Evolutionary conservation across 2,797 vertebrate genomes (phyloP).

Genomic region (Oreochromis grahami): DNA sequence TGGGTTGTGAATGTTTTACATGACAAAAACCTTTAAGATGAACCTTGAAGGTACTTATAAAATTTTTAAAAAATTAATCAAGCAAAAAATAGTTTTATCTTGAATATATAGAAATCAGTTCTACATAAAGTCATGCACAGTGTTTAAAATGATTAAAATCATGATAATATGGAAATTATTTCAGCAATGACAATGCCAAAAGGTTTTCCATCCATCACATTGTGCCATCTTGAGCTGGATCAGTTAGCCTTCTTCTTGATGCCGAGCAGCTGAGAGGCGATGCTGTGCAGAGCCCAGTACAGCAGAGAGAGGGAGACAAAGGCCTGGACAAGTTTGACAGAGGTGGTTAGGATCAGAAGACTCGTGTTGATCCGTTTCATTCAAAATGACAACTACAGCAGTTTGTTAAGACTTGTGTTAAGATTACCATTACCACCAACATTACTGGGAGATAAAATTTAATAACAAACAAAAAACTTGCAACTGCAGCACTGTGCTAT

Average conservation of each 20-base stretch:
- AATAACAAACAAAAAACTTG: fast-evolving
- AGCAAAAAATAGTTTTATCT: not conserved
- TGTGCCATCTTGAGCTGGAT: constrained; percentile 11
- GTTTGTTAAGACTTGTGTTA: not conserved
- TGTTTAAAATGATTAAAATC: not conserved
- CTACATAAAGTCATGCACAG: not conserved
- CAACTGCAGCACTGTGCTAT: fast-evolving
- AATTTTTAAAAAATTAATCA: not conserved
- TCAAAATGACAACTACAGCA: not conserved
- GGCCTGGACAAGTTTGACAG: constrained; percentile 70
- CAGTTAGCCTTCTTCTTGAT: constrained; percentile 69
- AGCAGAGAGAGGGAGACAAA: constrained; percentile 82
- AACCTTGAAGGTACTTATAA: not conserved
- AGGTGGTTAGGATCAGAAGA: not conserved
- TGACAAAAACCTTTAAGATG: not conserved
- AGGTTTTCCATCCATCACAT: not conserved
- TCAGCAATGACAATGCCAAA: not conserved
- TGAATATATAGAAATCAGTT: not conserved
- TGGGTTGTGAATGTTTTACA: not conserved
- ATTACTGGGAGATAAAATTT: not conserved
- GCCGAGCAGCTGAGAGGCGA: constrained; percentile 55
- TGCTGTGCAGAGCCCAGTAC: constrained; percentile 82
- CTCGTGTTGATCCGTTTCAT: not conserved
- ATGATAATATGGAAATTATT: not conserved
- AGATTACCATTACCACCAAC: not conserved